Conservation (phyloP, 2,113 vertebrate genomes). For the Podocnemis expansa region DNA sequence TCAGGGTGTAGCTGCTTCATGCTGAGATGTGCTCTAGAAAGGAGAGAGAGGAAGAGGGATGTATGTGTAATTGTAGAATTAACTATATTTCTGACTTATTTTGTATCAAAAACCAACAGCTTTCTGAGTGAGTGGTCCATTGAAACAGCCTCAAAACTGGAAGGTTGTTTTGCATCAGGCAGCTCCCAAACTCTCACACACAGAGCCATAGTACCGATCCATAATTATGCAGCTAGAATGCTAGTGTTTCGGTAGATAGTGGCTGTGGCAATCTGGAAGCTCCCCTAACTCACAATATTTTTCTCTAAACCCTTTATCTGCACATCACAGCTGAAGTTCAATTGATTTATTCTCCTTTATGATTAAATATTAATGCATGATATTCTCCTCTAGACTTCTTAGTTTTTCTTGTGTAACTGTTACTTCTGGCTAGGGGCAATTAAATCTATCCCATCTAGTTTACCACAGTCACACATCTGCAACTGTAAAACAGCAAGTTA, state of each 20-base stretch:
- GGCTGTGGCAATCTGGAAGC: background rate
- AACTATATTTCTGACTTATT: background rate
- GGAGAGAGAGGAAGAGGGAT: slow-evolving; percentile 14
- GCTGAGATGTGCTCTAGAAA: slow-evolving; percentile 46
- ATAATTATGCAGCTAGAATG: background rate
- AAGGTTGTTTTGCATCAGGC: background rate
- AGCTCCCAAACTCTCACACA: background rate
- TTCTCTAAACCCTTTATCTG: background rate
- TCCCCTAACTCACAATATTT: background rate
- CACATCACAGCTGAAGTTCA: fast-evolving
- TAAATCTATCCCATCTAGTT: background rate
- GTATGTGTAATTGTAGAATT: too few species aligned
- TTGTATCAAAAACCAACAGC: background rate
- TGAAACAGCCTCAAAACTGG: background rate
- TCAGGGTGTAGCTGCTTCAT: slow-evolving; percentile 24
- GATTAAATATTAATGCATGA: background rate
- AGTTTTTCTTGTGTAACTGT: background rate
- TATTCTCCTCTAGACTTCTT: background rate
- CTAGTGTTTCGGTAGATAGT: background rate
- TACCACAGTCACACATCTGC: background rate
- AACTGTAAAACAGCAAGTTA: background rate
- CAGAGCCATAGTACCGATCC: background rate
- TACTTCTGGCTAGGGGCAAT: background rate
- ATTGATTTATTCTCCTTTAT: background rate
- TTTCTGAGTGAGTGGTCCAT: background rate